Conservation (phyloP, 2,888 invertebrate species). For the Pristionchus exspectatus region DNA sequence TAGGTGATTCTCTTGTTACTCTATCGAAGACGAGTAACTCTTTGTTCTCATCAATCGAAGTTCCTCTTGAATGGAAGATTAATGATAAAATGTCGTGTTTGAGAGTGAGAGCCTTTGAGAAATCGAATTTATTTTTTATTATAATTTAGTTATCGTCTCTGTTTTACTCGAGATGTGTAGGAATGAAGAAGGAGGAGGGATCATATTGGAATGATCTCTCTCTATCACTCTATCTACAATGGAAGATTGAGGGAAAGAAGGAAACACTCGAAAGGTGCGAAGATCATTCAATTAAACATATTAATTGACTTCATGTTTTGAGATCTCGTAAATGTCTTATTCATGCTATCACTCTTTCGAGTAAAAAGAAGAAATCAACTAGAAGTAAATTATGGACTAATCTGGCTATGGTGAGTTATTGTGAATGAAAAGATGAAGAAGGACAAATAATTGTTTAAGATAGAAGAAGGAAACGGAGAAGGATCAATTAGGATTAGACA, state of each 20-base stretch:
- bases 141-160: neutral
- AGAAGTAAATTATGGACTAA: neutral
- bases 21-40: constrained; percentile 7
- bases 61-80: constrained; percentile 22
- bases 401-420: neutral
- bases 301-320: neutral
- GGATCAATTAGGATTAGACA: neutral
- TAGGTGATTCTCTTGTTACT: constrained; percentile 18
- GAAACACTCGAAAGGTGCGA: neutral
- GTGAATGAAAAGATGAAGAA: neutral
- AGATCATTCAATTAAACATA: neutral
- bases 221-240: neutral
- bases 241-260: neutral
- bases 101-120: neutral
- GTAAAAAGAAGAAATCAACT: neutral
- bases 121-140: neutral
- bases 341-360: neutral
- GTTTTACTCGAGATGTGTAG: constrained; percentile 4
- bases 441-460: neutral
- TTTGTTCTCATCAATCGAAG: neutral
- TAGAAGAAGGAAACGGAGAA: neutral
- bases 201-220: constrained; percentile 14
- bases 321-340: neutral
- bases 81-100: neutral
- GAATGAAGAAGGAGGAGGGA: neutral